Conservation (phyloP, 2,113 vertebrate species). For the Anser cygnoides region DNA sequence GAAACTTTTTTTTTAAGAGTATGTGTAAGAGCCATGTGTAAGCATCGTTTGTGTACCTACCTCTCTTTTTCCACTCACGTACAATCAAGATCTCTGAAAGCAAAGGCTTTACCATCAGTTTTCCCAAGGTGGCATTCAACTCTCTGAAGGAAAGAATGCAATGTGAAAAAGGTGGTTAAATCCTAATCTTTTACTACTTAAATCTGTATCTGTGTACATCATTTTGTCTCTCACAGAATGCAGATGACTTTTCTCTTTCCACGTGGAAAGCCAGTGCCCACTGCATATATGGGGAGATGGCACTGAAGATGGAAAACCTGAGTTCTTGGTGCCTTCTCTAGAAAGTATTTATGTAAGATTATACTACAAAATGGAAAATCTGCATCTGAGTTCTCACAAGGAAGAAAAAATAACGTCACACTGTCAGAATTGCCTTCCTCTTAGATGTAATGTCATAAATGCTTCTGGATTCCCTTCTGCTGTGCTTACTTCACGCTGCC, state of each 20-base stretch:
- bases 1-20: rapidly evolving
- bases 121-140: neutral
- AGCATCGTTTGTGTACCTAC: neutral
- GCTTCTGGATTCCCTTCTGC: neutral
- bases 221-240: neutral
- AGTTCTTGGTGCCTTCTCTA: rapidly evolving
- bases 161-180: neutral
- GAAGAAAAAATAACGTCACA: neutral
- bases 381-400: neutral
- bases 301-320: neutral
- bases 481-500: neutral
- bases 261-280: neutral
- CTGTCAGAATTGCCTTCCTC: neutral
- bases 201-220: rapidly evolving
- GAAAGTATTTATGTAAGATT: neutral
- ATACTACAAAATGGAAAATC: neutral
- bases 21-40: no score
- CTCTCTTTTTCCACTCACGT: neutral
- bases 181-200: neutral
- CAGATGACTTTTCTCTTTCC: neutral
- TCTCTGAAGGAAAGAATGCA: neutral
- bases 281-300: no score
- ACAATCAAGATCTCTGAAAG: neutral
- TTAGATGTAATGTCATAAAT: neutral
- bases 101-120: neutral